Evolutionary conservation across 2,113 vertebrate genomes (phyloP).

Genomic region (Dermatemys mawii): DNA sequence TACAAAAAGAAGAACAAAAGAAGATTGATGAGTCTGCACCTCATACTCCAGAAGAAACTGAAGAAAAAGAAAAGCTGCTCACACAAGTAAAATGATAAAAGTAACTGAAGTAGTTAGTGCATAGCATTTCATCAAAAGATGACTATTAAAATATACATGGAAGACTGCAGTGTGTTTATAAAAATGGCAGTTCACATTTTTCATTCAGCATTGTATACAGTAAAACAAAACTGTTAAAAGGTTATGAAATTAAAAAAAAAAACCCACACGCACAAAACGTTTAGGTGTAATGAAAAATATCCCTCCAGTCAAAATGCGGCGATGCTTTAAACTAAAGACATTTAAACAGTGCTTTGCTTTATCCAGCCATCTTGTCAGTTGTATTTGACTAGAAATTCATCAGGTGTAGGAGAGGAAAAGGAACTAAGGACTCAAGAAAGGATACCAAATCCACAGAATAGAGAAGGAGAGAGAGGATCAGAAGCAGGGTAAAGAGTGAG

Average conservation of each 20-base stretch:
- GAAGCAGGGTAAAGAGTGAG: background rate
- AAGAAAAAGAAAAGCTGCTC: slow-evolving; percentile 90
- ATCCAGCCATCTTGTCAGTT: background rate
- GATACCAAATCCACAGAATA: background rate
- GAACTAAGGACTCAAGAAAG: background rate
- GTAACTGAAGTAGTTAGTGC: background rate
- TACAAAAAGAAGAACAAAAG: slow-evolving; percentile 89
- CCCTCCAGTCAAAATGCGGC: background rate
- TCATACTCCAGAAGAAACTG: slow-evolving; percentile 84
- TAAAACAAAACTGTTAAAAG: background rate
- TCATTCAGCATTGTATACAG: background rate
- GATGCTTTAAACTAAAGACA: too few species aligned
- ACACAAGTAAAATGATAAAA: slow-evolving; percentile 81
- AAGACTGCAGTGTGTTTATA: background rate
- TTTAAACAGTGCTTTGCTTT: background rate
- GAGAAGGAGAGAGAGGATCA: background rate
- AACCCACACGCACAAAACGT: background rate
- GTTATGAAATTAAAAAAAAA: background rate
- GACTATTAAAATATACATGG: background rate
- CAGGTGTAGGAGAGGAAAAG: background rate
- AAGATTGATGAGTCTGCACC: slow-evolving; percentile 90
- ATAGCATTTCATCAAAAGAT: background rate
- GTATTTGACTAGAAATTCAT: background rate
- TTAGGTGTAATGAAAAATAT: background rate
- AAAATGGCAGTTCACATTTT: background rate